A percentile compares a stretch with the other conserved stretches of the same genome.
These are phyloP conservation scores for Nettapus auritus DNA, from an alignment of 2,113 vertebrate species.

Conservation along the genomic window DNA sequence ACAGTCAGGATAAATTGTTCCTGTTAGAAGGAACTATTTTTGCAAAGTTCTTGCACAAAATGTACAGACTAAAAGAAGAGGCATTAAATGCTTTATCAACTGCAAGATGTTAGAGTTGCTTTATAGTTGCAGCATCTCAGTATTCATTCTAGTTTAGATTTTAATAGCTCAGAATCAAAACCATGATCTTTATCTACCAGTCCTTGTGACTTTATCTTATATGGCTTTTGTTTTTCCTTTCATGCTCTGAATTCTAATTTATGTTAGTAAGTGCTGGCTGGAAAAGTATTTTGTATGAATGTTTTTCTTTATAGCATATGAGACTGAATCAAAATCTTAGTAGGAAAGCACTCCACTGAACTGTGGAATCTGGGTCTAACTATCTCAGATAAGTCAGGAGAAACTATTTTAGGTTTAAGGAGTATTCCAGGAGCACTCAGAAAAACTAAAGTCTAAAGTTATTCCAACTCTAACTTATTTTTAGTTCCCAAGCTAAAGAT, in stretches of 20 bases:
- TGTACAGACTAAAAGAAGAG: neutral
- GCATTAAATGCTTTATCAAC: neutral
- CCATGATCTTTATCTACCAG: neutral
- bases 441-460: neutral
- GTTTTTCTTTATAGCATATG: neutral
- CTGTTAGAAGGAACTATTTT: neutral
- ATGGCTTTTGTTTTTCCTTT: neutral
- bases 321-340: neutral
- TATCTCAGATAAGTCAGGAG: neutral
- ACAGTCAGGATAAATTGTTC: neutral
- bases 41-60: neutral
- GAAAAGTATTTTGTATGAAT: neutral
- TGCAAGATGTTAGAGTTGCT: neutral
- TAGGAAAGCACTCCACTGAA: neutral
- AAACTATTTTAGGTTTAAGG: neutral
- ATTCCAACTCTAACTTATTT: neutral
- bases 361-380: neutral
- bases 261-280: neutral
- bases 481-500: neutral
- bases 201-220: neutral
- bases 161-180: neutral
- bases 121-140: neutral
- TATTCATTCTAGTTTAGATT: neutral
- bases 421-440: neutral
- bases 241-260: neutral